phyloP scores from a whole-genome alignment of 1,140 invertebrate species.

The Acyrthosiphon pisum region DNA sequence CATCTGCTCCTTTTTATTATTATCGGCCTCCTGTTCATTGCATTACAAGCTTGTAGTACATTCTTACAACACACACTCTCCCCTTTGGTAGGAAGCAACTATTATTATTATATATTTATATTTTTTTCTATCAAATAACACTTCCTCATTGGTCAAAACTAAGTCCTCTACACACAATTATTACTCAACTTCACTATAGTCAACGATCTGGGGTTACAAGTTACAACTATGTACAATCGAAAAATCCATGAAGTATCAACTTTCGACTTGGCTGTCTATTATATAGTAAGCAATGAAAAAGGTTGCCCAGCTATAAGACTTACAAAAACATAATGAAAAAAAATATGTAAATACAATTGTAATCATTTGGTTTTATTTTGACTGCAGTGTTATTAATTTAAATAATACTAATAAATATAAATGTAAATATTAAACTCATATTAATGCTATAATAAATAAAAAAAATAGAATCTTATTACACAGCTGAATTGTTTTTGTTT shows the following conservation, averaged over 20 bases:
- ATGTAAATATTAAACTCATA: too few relatives aligned
- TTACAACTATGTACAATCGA: not conserved
- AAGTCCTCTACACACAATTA: not conserved
- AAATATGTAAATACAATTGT: not conserved
- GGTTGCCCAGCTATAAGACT: not conserved
- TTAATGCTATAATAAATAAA: not conserved
- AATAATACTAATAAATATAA: not conserved
- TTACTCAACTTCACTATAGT: not conserved
- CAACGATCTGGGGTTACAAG: not conserved
- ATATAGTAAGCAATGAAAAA: not conserved
- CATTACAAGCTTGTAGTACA: constrained; percentile 42
- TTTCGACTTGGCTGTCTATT: not conserved
- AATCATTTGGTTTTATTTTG: not conserved
- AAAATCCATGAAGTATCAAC: not conserved
- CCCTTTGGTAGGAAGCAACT: constrained; percentile 44
- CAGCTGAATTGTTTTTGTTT: not conserved
- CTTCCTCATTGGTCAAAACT: constrained; percentile 40
- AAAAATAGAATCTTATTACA: not conserved
- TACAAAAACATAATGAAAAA: not conserved
- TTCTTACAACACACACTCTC: constrained; percentile 50
- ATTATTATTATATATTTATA: constrained; percentile 14
- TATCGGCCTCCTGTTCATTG: constrained; percentile 49
- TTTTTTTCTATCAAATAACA: constrained; percentile 43
- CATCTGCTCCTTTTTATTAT: constrained; percentile 57
- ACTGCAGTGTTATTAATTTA: not conserved